A percentile compares a stretch with the other conserved stretches of the same genome.
These are phyloP conservation scores for Ciconia nigra DNA, from an alignment of 2,797 vertebrate genomes.

Conservation along the genomic window DNA sequence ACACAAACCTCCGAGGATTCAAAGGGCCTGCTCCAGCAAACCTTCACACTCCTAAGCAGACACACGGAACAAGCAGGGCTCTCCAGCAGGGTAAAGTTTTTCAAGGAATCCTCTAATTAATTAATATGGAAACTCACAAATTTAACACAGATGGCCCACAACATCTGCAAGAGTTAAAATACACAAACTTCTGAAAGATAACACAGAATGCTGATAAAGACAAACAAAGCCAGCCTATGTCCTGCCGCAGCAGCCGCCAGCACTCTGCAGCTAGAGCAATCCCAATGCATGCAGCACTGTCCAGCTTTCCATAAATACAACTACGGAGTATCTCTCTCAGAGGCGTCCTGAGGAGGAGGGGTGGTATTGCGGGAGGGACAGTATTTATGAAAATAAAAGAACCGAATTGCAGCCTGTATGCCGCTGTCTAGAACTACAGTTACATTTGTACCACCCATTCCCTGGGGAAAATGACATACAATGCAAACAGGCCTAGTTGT, in stretches of 20 bases:
- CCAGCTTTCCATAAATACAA: neutral
- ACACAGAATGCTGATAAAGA: neutral
- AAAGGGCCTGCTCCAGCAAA: neutral
- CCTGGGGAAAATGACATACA: constrained; percentile 32
- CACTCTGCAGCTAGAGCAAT: neutral
- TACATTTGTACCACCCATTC: constrained; percentile 49
- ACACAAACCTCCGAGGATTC: neutral
- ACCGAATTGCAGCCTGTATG: constrained; percentile 16
- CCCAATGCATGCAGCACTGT: neutral
- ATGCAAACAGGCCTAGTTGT: constrained; percentile 4
- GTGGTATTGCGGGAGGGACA: neutral
- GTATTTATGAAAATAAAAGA: constrained; percentile 3
- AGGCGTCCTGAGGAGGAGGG: neutral
- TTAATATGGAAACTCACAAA: neutral
- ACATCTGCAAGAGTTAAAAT: neutral
- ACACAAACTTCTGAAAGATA: neutral
- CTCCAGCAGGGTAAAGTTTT: neutral
- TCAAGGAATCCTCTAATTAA: neutral
- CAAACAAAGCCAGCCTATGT: neutral
- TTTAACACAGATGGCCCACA: neutral
- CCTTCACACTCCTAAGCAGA: neutral
- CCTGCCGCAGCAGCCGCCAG: neutral
- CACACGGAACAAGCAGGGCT: fast-evolving
- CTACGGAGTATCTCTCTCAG: neutral
- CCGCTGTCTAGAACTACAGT: constrained; percentile 27